phyloP scores from a whole-genome alignment of 2,888 invertebrate genomes.

The Clivina fossor region DNA sequence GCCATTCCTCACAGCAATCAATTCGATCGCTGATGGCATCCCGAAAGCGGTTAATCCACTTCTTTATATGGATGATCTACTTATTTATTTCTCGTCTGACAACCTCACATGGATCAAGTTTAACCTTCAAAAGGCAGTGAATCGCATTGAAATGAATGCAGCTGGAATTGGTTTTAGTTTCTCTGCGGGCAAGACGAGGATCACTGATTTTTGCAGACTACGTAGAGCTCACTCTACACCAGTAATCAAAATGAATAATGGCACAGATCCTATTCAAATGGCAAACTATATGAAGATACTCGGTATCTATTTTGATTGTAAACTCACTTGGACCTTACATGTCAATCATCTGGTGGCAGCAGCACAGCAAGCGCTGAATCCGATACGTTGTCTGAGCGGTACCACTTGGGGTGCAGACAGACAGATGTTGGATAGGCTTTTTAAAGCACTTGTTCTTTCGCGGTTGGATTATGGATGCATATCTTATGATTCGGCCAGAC shows the following conservation, averaged over 20 bases:
- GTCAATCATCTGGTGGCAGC: no score
- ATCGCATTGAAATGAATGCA: slow-evolving; percentile 10
- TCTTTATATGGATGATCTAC: slow-evolving; percentile 35
- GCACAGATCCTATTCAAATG: no score
- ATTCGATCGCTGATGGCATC: slow-evolving; percentile 13
- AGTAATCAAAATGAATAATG: not conserved
- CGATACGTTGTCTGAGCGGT: no score
- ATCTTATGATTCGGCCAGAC: no score
- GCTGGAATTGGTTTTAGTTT: slow-evolving; percentile 29
- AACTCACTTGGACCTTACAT: no score
- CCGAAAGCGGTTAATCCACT: slow-evolving; percentile 10
- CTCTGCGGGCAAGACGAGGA: slow-evolving; percentile 17
- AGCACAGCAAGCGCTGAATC: no score
- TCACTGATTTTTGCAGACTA: slow-evolving; percentile 13
- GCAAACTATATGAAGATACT: no score
- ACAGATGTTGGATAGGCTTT: no score
- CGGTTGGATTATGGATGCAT: no score
- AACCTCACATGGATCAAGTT: slow-evolving; percentile 17
- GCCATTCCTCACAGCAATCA: slow-evolving; percentile 34
- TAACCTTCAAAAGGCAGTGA: slow-evolving; percentile 24
- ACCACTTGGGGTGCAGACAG: no score
- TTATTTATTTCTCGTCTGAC: slow-evolving; percentile 18
- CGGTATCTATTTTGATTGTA: no score
- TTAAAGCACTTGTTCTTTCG: no score
- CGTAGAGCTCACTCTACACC: slow-evolving; percentile 4